Evolutionary conservation across 2,888 invertebrate species (phyloP).

Genomic region (Fragum whitleyi): DNA sequence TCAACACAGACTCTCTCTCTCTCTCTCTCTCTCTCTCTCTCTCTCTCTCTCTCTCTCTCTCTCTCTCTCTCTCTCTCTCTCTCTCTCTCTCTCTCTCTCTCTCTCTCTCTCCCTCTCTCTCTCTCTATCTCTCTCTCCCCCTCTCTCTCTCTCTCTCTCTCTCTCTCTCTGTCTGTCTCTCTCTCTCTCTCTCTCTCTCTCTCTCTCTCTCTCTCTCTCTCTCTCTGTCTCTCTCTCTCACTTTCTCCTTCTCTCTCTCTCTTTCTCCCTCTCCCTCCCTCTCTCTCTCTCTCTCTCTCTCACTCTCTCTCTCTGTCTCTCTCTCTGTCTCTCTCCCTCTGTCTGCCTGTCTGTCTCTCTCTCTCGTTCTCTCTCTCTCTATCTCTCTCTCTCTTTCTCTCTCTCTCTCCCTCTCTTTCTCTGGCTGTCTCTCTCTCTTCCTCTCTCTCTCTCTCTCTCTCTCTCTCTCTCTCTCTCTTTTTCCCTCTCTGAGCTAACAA

Average conservation of each 20-base stretch:
- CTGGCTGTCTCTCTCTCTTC: too few species aligned
- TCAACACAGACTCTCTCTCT: not conserved
- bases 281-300: not conserved
- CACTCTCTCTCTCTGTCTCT: not conserved
- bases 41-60: not conserved
- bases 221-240: too few species aligned
- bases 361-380: too few species aligned
- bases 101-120: not conserved
- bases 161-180: not conserved
- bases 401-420: not conserved
- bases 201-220: not conserved
- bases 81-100: not conserved
- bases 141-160: not conserved
- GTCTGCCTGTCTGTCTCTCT: too few species aligned
- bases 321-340: too few species aligned
- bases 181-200: not conserved
- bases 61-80: not conserved
- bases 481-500: not conserved
- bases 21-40: not conserved
- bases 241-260: not conserved
- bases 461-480: not conserved
- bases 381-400: not conserved
- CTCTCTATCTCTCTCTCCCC: too few species aligned
- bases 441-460: not conserved
- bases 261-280: not conserved